These are phyloP conservation scores for Syngnathus acus DNA, from an alignment of 2,797 vertebrate species.

Conservation along the genomic window DNA sequence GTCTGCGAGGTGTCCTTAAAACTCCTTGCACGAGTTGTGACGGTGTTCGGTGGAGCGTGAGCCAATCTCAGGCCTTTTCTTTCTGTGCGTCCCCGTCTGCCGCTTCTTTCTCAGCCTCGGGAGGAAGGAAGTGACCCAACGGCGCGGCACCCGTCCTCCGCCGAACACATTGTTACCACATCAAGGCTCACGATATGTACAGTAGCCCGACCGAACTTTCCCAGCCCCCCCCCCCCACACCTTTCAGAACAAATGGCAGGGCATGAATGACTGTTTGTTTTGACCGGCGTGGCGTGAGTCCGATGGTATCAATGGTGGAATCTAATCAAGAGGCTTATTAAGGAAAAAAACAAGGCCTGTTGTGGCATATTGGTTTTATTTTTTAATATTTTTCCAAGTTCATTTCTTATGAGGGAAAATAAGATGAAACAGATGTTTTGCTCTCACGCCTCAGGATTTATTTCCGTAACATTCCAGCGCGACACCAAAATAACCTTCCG, in stretches of 20 bases:
- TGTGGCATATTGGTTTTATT: slow-evolving; percentile 2
- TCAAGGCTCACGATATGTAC: slow-evolving; percentile 68
- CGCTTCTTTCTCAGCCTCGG: slow-evolving; percentile 67
- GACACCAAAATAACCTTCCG: slow-evolving; percentile 36
- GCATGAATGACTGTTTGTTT: slow-evolving; percentile 63
- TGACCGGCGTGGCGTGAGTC: slow-evolving; percentile 63
- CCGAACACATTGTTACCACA: slow-evolving; percentile 66
- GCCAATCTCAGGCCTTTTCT: slow-evolving; percentile 38
- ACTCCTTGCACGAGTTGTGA: slow-evolving; percentile 56
- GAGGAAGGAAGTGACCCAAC: slow-evolving; percentile 73
- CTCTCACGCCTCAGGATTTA: slow-evolving; percentile 10
- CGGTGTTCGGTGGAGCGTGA: slow-evolving; percentile 3
- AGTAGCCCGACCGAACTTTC: slow-evolving; percentile 59
- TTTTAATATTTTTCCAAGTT: too few relatives aligned
- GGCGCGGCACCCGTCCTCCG: slow-evolving; percentile 56
- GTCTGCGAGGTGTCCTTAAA: slow-evolving; percentile 53
- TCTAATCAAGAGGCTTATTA: slow-evolving; percentile 63
- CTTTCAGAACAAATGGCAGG: slow-evolving; percentile 59
- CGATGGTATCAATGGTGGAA: slow-evolving; percentile 53
- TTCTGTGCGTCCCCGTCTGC: slow-evolving; percentile 54
- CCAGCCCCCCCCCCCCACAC: slow-evolving; percentile 58
- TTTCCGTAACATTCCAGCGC: slow-evolving; percentile 33
- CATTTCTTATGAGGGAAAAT: neutral
- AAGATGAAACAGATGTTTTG: slow-evolving; percentile 15
- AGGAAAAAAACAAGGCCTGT: slow-evolving; percentile 50